These are phyloP conservation scores for Macrobrachium rosenbergii DNA, from an alignment of 1,140 invertebrate species.

Conservation along the genomic window DNA sequence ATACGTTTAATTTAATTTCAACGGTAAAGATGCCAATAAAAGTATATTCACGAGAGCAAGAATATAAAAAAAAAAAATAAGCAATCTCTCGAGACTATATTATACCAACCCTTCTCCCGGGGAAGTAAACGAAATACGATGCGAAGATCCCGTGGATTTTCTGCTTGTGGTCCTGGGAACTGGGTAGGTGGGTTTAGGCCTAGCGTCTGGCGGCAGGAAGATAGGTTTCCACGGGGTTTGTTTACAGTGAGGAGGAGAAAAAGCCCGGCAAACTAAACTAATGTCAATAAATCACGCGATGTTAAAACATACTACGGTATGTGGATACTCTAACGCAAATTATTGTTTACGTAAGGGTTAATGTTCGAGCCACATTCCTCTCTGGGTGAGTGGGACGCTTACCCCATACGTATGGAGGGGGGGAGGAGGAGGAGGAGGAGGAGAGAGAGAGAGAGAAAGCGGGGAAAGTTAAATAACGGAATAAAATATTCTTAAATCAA, in stretches of 20 bases:
- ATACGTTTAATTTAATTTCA: too few species aligned
- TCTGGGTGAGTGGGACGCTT: not conserved
- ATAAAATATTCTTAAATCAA: not conserved
- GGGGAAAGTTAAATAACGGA: not conserved
- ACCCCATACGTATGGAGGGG: not conserved
- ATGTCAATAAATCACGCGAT: slow-evolving; percentile 48
- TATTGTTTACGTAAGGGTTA: not conserved
- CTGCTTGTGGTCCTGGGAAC: too few species aligned
- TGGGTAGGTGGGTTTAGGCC: not conserved
- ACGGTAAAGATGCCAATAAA: too few species aligned
- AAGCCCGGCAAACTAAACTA: slow-evolving; percentile 18
- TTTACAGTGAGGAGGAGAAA: slow-evolving; percentile 18
- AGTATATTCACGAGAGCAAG: too few species aligned
- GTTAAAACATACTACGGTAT: slow-evolving; percentile 29
- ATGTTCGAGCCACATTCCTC: too few species aligned
- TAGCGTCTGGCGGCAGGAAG: not conserved
- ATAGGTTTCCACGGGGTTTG: not conserved
- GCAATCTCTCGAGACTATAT: too few species aligned
- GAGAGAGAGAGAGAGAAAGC: not conserved
- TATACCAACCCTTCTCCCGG: too few species aligned
- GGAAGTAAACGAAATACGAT: too few species aligned
- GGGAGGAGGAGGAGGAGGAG: too few species aligned
- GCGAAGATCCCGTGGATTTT: too few species aligned
- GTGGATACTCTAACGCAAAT: slow-evolving; percentile 28
- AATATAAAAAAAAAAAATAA: too few species aligned